phyloP scores from a whole-genome alignment of 2,888 invertebrate species.

The Hyppa rectilinea region DNA sequence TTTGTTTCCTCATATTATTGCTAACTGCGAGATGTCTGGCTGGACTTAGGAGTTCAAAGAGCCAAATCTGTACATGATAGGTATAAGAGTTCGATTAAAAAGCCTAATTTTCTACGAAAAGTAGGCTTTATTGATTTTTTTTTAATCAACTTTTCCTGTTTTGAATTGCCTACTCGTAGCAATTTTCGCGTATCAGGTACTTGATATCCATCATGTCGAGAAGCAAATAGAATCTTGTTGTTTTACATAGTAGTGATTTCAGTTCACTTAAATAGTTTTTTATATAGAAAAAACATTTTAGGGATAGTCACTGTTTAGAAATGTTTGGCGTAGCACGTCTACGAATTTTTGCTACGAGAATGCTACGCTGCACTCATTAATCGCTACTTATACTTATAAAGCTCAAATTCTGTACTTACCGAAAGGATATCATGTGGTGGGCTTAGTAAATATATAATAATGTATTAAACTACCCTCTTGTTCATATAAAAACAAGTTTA shows the following conservation, averaged over 20 bases:
- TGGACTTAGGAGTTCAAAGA: not conserved
- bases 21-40: conserved; percentile 18
- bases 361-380: conserved; percentile 33
- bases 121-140: not conserved
- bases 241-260: not conserved
- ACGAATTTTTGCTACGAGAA: conserved; percentile 42
- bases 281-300: not conserved
- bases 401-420: conserved; percentile 1
- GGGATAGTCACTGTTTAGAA: not conserved
- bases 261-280: not conserved
- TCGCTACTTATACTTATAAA: not conserved
- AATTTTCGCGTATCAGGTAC: not conserved
- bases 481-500: conserved; percentile 11
- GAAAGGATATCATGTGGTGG: not conserved
- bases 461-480: not conserved
- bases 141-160: not conserved
- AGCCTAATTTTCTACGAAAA: not conserved
- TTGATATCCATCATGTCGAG: not conserved
- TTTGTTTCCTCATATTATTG: conserved; percentile 28
- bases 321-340: conserved; percentile 34
- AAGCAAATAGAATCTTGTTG: not conserved
- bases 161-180: not conserved
- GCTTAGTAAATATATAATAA: not conserved
- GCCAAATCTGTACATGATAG: not conserved
- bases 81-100: not conserved